Conservation (phyloP, 2,888 invertebrate genomes). For the Mycalesis mineus region DNA sequence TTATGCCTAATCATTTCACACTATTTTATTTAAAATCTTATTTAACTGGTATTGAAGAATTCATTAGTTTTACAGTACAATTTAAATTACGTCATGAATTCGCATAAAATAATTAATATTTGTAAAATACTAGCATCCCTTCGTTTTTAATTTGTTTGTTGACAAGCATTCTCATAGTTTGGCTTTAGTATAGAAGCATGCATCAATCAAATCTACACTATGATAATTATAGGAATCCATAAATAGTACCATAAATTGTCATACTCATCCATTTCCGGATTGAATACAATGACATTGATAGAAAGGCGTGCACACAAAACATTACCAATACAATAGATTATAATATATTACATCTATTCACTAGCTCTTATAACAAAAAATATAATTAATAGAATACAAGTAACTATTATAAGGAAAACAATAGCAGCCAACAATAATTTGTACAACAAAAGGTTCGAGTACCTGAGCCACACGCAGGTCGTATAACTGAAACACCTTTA, state of each 20-base stretch:
- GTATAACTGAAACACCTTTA: slow-evolving; percentile 10
- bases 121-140: too few relatives aligned
- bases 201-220: neutral
- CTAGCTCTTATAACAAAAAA: neutral
- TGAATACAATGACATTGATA: neutral
- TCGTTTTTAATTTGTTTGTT: too few relatives aligned
- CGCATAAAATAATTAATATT: too few relatives aligned
- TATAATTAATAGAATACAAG: neutral
- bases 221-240: neutral
- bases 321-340: neutral
- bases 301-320: neutral
- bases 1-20: too few relatives aligned
- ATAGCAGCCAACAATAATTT: slow-evolving; percentile 10
- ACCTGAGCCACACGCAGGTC: slow-evolving; percentile 13
- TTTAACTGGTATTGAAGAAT: too few relatives aligned
- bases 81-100: too few relatives aligned
- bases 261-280: neutral
- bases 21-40: too few relatives aligned
- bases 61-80: too few relatives aligned
- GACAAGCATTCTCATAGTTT: too few relatives aligned
- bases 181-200: too few relatives aligned
- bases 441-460: slow-evolving; percentile 14
- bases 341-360: neutral
- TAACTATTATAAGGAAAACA: slow-evolving; percentile 7
- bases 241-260: neutral